phyloP scores from a whole-genome alignment of 2,888 invertebrate genomes.

The Pristionchus arcanus region DNA sequence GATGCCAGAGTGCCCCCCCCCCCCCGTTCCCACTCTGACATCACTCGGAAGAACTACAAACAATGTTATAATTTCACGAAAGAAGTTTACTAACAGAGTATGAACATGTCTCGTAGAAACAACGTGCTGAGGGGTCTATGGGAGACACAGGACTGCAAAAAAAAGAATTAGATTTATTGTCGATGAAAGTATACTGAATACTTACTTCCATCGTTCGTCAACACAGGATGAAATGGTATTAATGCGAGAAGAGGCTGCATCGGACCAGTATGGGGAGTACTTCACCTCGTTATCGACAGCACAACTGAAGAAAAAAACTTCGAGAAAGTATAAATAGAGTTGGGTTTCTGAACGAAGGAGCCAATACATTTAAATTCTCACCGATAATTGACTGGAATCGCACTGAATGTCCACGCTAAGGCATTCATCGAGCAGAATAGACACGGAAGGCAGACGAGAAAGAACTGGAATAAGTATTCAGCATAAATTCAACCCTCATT shows the following conservation, averaged over 20 bases:
- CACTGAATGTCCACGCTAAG: conserved; percentile 78
- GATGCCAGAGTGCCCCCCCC: no score
- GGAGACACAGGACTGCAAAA: no score
- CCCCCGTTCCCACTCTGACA: no score
- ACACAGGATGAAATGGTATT: not conserved
- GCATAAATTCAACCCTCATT: not conserved
- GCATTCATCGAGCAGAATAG: conserved; percentile 78
- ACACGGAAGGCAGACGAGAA: conserved; percentile 77
- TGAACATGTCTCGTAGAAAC: not conserved
- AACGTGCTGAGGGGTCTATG: not conserved
- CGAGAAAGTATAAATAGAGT: not conserved
- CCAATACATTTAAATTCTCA: conserved; percentile 41
- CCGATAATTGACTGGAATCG: conserved; percentile 71
- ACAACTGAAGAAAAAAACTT: conserved; percentile 2
- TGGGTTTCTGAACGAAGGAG: no score
- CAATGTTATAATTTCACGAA: no score
- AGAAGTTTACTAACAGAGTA: not conserved
- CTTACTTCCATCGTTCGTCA: not conserved
- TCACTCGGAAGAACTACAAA: no score
- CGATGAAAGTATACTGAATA: not conserved
- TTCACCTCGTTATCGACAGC: not conserved
- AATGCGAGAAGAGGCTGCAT: not conserved
- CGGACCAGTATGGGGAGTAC: not conserved
- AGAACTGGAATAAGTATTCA: conserved; percentile 69
- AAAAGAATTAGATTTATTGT: no score